Percentiles rank a stretch among this genome's conserved stretches.
These are phyloP conservation scores for Campylomormyrus numenius DNA, from an alignment of 2,113 vertebrate species.

Conservation along the genomic window DNA sequence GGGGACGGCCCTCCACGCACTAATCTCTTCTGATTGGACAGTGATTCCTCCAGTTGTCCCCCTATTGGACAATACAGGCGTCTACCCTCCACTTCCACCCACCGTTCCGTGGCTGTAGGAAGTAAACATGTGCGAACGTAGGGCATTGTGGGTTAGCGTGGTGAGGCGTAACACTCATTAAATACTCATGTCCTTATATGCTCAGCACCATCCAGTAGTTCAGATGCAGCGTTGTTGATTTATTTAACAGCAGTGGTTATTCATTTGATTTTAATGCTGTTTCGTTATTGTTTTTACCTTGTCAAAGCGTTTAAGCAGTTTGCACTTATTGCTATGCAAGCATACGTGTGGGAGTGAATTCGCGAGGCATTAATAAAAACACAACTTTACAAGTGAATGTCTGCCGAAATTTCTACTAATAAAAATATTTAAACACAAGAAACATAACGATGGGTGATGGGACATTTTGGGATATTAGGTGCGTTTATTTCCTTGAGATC, in stretches of 20 bases:
- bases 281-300: not conserved
- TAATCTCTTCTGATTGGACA: constrained; percentile 17
- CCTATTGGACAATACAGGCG: constrained; percentile 8
- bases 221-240: not conserved
- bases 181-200: not conserved
- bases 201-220: not conserved
- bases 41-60: not conserved
- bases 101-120: constrained; percentile 13
- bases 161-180: not conserved
- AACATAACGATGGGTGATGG: not conserved
- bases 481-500: not conserved
- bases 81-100: not conserved
- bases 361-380: not conserved
- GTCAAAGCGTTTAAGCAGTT: not conserved
- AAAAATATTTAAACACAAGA: not conserved
- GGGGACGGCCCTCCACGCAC: not conserved
- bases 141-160: constrained; percentile 16
- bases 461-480: not conserved
- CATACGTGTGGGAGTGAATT: not conserved
- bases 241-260: not conserved
- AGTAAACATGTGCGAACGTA: constrained; percentile 22
- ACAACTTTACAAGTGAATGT: no score
- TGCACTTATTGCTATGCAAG: not conserved
- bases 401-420: no score
- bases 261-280: not conserved